Evolutionary conservation across 2,797 vertebrate species (phyloP).

Genomic region (Enteromius radiatus): DNA sequence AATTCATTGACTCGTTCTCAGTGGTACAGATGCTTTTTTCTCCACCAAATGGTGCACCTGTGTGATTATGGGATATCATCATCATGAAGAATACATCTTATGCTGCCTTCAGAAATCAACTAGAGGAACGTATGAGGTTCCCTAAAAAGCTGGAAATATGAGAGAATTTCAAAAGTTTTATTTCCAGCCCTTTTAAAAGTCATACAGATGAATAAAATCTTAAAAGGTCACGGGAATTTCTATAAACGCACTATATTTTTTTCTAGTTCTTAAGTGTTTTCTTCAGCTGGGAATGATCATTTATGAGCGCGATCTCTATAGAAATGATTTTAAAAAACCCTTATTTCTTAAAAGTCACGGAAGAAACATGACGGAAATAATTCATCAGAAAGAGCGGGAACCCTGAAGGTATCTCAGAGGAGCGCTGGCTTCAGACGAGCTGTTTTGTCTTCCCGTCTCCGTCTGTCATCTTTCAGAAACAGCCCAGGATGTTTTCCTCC

Average conservation of each 20-base stretch:
- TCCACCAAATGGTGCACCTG: background rate
- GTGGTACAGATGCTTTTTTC: background rate
- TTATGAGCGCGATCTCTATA: background rate
- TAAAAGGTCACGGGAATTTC: background rate
- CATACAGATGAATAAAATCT: background rate
- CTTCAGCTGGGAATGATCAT: background rate
- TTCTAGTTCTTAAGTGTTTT: background rate
- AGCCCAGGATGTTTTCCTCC: constrained; percentile 4
- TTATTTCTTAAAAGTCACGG: background rate
- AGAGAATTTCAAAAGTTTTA: background rate
- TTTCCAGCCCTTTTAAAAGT: background rate
- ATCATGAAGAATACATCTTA: background rate
- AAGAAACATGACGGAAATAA: constrained; percentile 2
- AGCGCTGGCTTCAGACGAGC: background rate
- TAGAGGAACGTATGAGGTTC: background rate
- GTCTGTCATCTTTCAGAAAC: background rate
- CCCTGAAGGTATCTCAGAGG: background rate
- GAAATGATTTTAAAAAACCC: background rate
- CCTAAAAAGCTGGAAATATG: background rate
- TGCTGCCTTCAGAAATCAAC: background rate
- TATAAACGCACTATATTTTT: background rate
- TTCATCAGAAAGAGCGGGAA: background rate
- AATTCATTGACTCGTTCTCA: background rate
- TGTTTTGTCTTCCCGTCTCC: background rate
- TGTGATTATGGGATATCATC: constrained; percentile 9